Evolutionary conservation across 2,888 invertebrate species (phyloP), one percentile per base, ranked within the genome.

Genomic region (Sarcophaga subvicina): DNA sequence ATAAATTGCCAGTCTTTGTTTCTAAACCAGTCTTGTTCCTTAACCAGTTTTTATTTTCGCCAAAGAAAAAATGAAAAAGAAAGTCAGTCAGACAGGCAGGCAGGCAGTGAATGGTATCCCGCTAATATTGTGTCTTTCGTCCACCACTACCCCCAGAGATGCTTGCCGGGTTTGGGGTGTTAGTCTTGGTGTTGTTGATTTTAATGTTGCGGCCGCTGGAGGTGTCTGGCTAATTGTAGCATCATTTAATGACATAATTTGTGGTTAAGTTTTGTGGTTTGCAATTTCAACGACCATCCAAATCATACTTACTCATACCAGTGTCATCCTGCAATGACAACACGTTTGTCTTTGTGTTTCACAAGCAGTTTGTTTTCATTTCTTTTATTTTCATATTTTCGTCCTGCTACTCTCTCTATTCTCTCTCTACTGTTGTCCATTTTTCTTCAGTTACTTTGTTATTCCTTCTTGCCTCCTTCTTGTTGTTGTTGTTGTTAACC

Each of bases 231-330:
- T 87, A 87, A 87, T 84, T 87, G 81, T 81, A 84, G 78, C 80
- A 87, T 78, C 54, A 81, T 87, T 87, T 87, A 87, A 87, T 87
- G 84, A 87, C 75, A 87, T 84, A 87, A 87, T 87, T 84, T 84
- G 86, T 67, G 86, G 86, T 81, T 81, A 75, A 75, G 69, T 81
- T 87, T 80, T 83, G 86, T 67, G 84, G 86, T 67, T 8, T 66
- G 73, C 70, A 45, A 73, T 83, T 86, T 77, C 75, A 73, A 69
- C 69, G 72, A 59, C 69, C 69, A 71, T 80, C 70, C 78, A 47
- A 64, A 37, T 37, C 37, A 54, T 54, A 69, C 17, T 4, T 2
- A 37, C 37, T 37, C 37, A 2, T 37, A 20, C 47, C 2, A 63
- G 59, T 64, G 11, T 64, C 79, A 79, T 79, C 10, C 59, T n/a